These are phyloP conservation scores for Harpagifer antarcticus DNA, from an alignment of 2,797 vertebrate species.

Conservation along the genomic window DNA sequence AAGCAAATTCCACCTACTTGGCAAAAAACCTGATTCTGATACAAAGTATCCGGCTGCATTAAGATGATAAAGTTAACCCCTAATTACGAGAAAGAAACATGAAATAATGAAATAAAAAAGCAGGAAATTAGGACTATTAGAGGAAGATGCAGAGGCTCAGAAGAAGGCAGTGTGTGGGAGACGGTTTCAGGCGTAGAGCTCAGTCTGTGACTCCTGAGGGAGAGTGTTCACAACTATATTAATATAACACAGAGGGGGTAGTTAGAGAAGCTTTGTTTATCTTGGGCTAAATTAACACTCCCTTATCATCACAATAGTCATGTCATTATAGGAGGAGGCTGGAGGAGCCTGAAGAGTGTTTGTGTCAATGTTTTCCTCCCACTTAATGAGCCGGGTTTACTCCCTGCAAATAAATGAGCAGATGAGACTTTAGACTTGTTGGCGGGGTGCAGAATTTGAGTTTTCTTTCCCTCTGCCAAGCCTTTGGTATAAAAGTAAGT, in stretches of 20 bases:
- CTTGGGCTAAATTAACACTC: constrained; percentile 74
- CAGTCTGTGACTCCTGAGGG: constrained; percentile 64
- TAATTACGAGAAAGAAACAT: constrained; percentile 5
- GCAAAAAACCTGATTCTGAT: too few species aligned
- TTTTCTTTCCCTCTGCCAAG: constrained; percentile 6
- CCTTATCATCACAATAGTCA: constrained; percentile 61
- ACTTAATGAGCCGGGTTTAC: constrained; percentile 62
- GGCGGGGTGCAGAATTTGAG: constrained; percentile 18
- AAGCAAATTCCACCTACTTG: too few species aligned
- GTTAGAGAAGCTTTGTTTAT: constrained; percentile 76
- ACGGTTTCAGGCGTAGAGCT: constrained; percentile 36
- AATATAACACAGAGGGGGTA: constrained; percentile 74
- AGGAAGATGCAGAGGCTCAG: constrained; percentile 44
- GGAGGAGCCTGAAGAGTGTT: constrained; percentile 58
- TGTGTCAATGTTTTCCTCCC: constrained; percentile 62
- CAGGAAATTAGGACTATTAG: constrained; percentile 16
- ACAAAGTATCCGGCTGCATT: not conserved
- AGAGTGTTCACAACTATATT: constrained; percentile 71
- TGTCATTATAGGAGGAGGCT: constrained; percentile 66
- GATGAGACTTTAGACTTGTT: constrained; percentile 37
- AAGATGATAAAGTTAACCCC: too few species aligned
- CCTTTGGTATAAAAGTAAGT: constrained; percentile 34
- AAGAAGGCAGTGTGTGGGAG: constrained; percentile 65
- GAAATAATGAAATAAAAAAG: not conserved
- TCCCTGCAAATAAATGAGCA: constrained; percentile 52